These are phyloP conservation scores for Alethe castanea DNA, from an alignment of 2,113 vertebrate genomes.

Conservation along the genomic window DNA sequence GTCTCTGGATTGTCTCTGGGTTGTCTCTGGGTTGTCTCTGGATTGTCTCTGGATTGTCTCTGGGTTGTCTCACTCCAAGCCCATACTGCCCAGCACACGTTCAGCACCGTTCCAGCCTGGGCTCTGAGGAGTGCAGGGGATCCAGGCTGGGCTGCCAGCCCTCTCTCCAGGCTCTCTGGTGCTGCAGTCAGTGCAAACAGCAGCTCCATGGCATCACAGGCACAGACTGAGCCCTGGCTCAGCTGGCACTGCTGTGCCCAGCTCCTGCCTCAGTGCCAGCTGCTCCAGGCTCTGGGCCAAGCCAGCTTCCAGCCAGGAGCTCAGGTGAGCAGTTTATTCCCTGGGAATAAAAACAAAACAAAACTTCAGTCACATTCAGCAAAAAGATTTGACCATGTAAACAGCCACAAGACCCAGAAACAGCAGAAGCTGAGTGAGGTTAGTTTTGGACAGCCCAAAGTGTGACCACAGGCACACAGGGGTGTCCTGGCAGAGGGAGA, in stretches of 20 bases:
- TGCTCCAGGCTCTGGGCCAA: neutral
- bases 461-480: accelerated
- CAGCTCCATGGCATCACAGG: neutral
- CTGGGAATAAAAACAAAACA: neutral
- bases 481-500: accelerated
- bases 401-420: accelerated
- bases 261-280: neutral
- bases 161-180: neutral
- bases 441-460: accelerated
- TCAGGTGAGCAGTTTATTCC: neutral
- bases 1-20: too few relatives aligned
- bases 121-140: neutral
- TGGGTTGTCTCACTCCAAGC: neutral
- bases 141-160: neutral
- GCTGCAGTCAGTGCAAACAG: neutral
- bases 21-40: too few relatives aligned
- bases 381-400: neutral
- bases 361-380: neutral
- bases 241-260: neutral
- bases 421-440: accelerated
- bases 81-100: neutral
- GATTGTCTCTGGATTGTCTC: too few relatives aligned
- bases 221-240: neutral
- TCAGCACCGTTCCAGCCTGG: neutral
- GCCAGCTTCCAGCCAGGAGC: neutral